Evolutionary conservation across 2,113 vertebrate species (phyloP), one percentile per base, ranked within the genome.

Genomic region (Mormoops blainvillei): DNA sequence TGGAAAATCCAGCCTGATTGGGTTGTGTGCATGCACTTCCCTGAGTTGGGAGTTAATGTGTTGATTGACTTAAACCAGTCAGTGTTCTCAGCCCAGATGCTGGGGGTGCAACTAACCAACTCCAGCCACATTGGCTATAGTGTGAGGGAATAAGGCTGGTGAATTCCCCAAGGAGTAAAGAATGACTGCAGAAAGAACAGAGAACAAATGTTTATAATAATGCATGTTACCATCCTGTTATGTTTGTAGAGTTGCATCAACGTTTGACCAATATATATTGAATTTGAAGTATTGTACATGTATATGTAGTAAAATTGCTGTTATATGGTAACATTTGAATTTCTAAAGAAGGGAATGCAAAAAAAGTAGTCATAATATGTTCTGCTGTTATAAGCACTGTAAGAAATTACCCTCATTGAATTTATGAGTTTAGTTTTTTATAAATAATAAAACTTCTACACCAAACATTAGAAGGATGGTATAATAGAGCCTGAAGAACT

Each of bases 351-450:
- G 36, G 45, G 3, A 87, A 83, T 92, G 10, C 12, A 56, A 87
- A 83, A 80, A 43, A 41, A 50, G 22, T 16, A 78, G 28, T 86
- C 76, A 70, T 50, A 74, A 26, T 90, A 41, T 74, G 33, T 56
- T 91, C 77, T 43, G 10, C 43, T 88, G 80, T 67, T 78, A 92
- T 70, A 92, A 89, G n/a, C 5, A 50, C 7, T 68, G 38, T 77
- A 78, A 54, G 63, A 94, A 97, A 71, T 58, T n/a, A 67, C 31
- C 63, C 18, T 52, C 52, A 65, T 38, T 87, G 56, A 87, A 80
- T 90, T 87, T 76, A 43, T 77, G 9, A 92, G 24, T 45, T 92
- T 61, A 70, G 31, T 71, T 50, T 89, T 89, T 87, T 48, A 8
- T 26, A 89, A 71, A 24, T 61, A 50, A 43, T 91, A 38, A 71